Evolutionary conservation across 2,797 vertebrate species (phyloP).

Genomic region (Ctenochaetus hawaiiensis): DNA sequence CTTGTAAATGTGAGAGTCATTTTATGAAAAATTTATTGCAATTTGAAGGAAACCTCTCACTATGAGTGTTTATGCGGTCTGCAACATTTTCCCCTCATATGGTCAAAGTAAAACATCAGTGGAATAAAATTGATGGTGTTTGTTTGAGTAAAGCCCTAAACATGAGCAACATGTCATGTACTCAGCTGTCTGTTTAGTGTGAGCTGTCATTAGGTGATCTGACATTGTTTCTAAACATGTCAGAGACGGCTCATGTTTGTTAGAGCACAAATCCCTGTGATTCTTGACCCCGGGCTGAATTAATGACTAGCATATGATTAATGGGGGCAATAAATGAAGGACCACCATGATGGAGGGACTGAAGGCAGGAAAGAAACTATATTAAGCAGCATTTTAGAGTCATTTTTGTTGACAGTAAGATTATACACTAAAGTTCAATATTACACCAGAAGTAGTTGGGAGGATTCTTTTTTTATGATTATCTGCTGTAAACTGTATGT

Average conservation of each 20-base stretch:
- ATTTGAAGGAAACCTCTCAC: slow-evolving; percentile 13
- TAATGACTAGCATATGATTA: slow-evolving; percentile 78
- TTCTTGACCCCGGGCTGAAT: slow-evolving; percentile 51
- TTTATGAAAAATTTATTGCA: slow-evolving; percentile 22
- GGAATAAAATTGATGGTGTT: slow-evolving; percentile 68
- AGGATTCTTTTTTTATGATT: neutral
- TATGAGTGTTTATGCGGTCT: neutral
- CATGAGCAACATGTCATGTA: slow-evolving; percentile 53
- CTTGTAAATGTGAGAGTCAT: slow-evolving; percentile 5
- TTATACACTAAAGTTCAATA: slow-evolving; percentile 22
- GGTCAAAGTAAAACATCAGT: slow-evolving; percentile 35
- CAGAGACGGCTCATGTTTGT: slow-evolving; percentile 61
- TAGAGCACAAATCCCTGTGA: slow-evolving; percentile 56
- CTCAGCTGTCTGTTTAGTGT: slow-evolving; percentile 63
- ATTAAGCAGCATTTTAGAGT: slow-evolving; percentile 16
- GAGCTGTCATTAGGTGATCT: slow-evolving; percentile 73
- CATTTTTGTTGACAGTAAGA: slow-evolving; percentile 53
- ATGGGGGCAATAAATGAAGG: slow-evolving; percentile 67
- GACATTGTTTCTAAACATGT: slow-evolving; percentile 76
- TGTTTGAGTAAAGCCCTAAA: slow-evolving; percentile 71
- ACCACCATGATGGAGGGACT: slow-evolving; percentile 68
- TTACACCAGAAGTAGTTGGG: slow-evolving; percentile 17
- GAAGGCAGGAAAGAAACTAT: neutral
- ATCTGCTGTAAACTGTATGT: slow-evolving; percentile 24
- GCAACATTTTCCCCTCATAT: slow-evolving; percentile 21